phyloP scores from a whole-genome alignment of 2,888 invertebrate species.

The Exocentrus adspersus region DNA sequence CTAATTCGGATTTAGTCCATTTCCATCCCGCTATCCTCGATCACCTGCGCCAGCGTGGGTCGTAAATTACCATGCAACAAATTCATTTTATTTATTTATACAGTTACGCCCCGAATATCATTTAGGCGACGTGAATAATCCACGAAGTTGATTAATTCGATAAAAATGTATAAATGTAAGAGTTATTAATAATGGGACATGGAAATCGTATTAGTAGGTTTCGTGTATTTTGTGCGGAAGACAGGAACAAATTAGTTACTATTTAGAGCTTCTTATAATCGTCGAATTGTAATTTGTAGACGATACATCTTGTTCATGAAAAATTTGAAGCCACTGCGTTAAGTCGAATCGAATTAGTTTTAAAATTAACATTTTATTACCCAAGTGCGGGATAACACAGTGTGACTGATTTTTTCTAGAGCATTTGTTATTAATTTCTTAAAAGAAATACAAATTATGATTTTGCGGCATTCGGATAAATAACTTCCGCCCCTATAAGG shows the following conservation, averaged over 20 bases:
- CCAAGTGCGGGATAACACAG: too few species aligned
- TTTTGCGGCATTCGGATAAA: too few species aligned
- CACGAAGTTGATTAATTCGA: background rate
- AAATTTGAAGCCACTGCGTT: too few species aligned
- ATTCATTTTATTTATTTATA: conserved; percentile 7
- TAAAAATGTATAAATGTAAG: background rate
- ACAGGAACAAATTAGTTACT: background rate
- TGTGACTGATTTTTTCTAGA: too few species aligned
- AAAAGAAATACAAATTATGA: too few species aligned
- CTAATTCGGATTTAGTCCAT: background rate
- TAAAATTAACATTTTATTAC: too few species aligned
- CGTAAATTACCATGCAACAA: conserved; percentile 14
- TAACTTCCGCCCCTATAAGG: conserved; percentile 7
- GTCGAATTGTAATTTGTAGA: too few species aligned
- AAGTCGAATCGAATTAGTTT: too few species aligned
- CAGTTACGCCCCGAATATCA: conserved; percentile 11
- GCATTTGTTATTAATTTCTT: too few species aligned
- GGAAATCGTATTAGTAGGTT: conserved; percentile 1
- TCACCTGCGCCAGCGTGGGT: conserved; percentile 5
- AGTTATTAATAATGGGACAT: background rate
- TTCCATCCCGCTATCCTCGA: background rate
- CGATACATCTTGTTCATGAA: too few species aligned
- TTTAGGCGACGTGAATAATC: background rate
- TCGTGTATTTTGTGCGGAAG: background rate
- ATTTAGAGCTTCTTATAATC: too few species aligned